These are phyloP conservation scores for Ceyx erithaca DNA, from an alignment of 2,797 vertebrate species.

Conservation along the genomic window DNA sequence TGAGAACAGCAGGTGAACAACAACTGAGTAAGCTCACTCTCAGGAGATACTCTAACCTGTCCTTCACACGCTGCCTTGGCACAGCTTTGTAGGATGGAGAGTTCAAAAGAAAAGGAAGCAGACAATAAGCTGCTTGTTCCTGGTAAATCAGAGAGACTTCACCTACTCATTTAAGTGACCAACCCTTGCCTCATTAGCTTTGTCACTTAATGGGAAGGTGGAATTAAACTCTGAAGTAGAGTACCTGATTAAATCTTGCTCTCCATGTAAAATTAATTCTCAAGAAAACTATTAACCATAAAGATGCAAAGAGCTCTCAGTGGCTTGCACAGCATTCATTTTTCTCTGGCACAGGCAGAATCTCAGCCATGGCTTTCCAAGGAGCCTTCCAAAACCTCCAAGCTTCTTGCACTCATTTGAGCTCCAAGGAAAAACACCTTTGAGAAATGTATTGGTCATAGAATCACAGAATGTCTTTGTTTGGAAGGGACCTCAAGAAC, in stretches of 20 bases:
- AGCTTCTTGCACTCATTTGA: background rate
- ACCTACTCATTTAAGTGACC: background rate
- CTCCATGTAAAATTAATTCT: background rate
- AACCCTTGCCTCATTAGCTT: conserved; percentile 6
- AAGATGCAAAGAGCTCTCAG: conserved; percentile 6
- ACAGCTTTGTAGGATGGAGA: background rate
- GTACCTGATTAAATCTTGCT: background rate
- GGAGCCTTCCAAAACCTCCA: background rate
- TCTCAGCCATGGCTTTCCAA: background rate
- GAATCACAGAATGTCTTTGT: background rate
- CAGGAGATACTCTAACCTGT: conserved; percentile 15
- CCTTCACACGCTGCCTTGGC: background rate
- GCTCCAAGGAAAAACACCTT: background rate
- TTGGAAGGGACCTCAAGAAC: background rate
- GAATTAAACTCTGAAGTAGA: conserved; percentile 15
- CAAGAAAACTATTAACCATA: background rate
- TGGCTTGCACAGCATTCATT: rapidly evolving
- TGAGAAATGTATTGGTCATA: background rate
- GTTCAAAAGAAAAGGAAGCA: conserved; percentile 30
- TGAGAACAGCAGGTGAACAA: conserved; percentile 15
- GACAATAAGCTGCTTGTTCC: conserved; percentile 1
- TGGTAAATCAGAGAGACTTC: background rate
- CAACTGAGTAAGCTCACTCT: background rate
- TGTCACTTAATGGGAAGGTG: conserved; percentile 28
- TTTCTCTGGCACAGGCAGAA: background rate